Evolutionary conservation across 1,140 invertebrate species (phyloP).

Genomic region (Luehdorfia chinensis): DNA sequence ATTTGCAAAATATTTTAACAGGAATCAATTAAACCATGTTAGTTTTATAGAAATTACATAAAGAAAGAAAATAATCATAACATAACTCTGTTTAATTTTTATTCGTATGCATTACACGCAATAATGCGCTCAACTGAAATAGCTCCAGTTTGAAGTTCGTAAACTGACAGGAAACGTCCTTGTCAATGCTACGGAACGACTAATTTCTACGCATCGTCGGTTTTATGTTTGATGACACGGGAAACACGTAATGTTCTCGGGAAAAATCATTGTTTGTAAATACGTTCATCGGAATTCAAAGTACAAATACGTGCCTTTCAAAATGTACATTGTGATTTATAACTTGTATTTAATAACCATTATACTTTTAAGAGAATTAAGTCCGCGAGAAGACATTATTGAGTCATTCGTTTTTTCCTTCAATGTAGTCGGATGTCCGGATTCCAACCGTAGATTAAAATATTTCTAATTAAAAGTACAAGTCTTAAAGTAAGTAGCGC

Average conservation of each 20-base stretch:
- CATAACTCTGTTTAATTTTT: background rate
- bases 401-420: background rate
- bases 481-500: slow-evolving; percentile 3
- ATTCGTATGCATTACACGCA: slow-evolving; percentile 18
- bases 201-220: slow-evolving; percentile 41
- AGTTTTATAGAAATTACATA: no score
- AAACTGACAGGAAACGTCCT: slow-evolving; percentile 37
- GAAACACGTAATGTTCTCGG: slow-evolving; percentile 29
- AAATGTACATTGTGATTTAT: no score
- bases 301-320: slow-evolving; percentile 10
- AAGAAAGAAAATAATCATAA: no score
- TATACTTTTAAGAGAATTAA: no score
- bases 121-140: slow-evolving; percentile 21
- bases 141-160: slow-evolving; percentile 15
- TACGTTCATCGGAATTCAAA: slow-evolving; percentile 14
- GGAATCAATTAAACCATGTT: background rate
- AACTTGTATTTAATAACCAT: no score
- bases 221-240: slow-evolving; percentile 39
- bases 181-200: slow-evolving; percentile 34
- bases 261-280: slow-evolving; percentile 20
- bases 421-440: background rate
- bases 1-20: background rate
- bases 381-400: no score
- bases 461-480: slow-evolving; percentile 13
- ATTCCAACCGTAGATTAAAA: slow-evolving; percentile 1